Conservation (phyloP, 2,888 invertebrate species). For the Drosophila formosana region DNA sequence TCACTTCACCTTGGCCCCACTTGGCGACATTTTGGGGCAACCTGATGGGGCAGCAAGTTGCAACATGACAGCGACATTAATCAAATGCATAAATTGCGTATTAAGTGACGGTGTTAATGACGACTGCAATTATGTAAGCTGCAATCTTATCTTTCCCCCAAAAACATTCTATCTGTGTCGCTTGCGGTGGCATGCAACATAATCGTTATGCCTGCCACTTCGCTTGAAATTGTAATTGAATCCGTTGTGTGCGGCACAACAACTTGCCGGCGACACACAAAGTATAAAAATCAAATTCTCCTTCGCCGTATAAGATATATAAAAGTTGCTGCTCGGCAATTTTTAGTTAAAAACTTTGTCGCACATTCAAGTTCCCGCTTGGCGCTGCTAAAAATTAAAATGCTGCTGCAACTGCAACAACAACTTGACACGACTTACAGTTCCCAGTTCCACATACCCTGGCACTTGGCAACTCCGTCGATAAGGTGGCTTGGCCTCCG, state of each 20-base stretch:
- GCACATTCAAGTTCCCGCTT: slow-evolving; percentile 54
- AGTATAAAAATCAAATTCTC: slow-evolving; percentile 73
- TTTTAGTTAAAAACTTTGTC: slow-evolving; percentile 80
- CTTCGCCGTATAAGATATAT: slow-evolving; percentile 22
- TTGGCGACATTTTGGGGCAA: slow-evolving; percentile 22
- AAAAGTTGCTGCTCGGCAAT: slow-evolving; percentile 51
- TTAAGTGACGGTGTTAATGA: slow-evolving; percentile 64
- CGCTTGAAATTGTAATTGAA: slow-evolving; percentile 68
- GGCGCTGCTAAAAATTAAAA: slow-evolving; percentile 68
- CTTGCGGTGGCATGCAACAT: background rate
- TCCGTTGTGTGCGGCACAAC: slow-evolving; percentile 40
- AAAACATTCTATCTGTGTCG: background rate
- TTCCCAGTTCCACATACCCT: slow-evolving; percentile 24
- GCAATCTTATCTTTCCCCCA: slow-evolving; percentile 7
- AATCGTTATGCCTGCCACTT: slow-evolving; percentile 13
- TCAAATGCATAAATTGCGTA: slow-evolving; percentile 63
- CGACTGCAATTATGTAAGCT: slow-evolving; percentile 59
- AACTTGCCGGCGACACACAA: slow-evolving; percentile 24
- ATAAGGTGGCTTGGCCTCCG: background rate
- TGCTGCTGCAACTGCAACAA: slow-evolving; percentile 63
- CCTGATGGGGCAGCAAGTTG: slow-evolving; percentile 45
- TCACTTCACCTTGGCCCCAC: slow-evolving; percentile 17
- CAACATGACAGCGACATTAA: slow-evolving; percentile 57
- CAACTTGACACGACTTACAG: slow-evolving; percentile 42
- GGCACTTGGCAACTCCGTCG: background rate